Conservation (phyloP, 1,140 invertebrate species). For the Lordiphosa mommai region DNA sequence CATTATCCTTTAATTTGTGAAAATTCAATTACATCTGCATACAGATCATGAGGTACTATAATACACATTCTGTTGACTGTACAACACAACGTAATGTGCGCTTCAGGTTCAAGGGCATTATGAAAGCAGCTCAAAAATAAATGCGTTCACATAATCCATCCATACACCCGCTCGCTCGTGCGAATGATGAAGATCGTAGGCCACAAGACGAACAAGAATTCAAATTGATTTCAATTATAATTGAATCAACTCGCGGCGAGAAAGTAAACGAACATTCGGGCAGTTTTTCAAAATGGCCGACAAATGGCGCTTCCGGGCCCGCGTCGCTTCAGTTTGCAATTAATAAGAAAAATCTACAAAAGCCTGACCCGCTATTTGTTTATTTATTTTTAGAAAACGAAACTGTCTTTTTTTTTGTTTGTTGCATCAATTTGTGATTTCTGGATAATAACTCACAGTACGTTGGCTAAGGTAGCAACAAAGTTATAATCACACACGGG, state of each 20-base stretch:
- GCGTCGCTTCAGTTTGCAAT: conserved; percentile 11
- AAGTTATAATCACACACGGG: conserved; percentile 31
- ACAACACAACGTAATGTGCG: conserved; percentile 13
- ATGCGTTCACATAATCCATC: conserved; percentile 44
- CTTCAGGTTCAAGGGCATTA: conserved; percentile 77
- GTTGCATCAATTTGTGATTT: conserved; percentile 12
- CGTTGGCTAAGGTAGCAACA: conserved; percentile 10
- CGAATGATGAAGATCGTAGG: background rate
- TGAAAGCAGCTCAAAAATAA: conserved; percentile 50
- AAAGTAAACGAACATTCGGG: conserved; percentile 40
- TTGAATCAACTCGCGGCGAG: conserved; percentile 70
- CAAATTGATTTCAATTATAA: conserved; percentile 79
- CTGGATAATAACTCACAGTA: conserved; percentile 25
- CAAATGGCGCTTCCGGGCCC: conserved; percentile 38
- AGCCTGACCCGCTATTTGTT: background rate
- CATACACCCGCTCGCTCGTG: background rate
- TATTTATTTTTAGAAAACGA: conserved; percentile 6
- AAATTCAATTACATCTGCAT: conserved; percentile 41
- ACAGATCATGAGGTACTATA: background rate
- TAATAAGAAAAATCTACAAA: conserved; percentile 20
- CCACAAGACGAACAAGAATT: conserved; percentile 33
- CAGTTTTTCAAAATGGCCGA: conserved; percentile 64
- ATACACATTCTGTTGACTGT: conserved; percentile 2
- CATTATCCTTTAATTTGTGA: conserved; percentile 71
- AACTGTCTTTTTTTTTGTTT: background rate